Evolutionary conservation across 2,113 vertebrate species (phyloP).

Genomic region (Leptobrachium ailaonicum): DNA sequence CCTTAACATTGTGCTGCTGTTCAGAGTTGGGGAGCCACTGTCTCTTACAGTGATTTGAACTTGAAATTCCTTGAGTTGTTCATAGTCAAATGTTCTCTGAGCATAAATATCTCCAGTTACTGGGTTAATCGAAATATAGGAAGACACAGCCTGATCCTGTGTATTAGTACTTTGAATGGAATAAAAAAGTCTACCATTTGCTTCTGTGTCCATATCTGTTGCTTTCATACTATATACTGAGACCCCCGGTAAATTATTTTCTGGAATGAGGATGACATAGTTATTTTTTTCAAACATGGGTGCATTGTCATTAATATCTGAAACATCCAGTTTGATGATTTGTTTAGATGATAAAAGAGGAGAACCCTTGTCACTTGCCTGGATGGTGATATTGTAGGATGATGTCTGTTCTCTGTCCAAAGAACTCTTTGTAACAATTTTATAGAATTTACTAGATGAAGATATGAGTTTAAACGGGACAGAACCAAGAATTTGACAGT

Average conservation of each 20-base stretch:
- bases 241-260: constrained; percentile 65
- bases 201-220: constrained; percentile 32
- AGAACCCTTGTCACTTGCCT: constrained; percentile 52
- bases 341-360: constrained; percentile 67
- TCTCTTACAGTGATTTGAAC: constrained; percentile 61
- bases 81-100: constrained; percentile 69
- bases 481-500: constrained; percentile 41
- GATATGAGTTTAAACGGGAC: constrained; percentile 54
- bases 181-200: constrained; percentile 67
- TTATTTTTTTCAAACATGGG: constrained; percentile 51
- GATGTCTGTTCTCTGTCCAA: constrained; percentile 52
- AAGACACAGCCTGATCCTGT: constrained; percentile 51
- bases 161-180: constrained; percentile 52
- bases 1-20: constrained; percentile 57
- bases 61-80: constrained; percentile 52
- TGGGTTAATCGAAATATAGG: constrained; percentile 66
- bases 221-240: constrained; percentile 36
- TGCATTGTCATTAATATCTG: constrained; percentile 64
- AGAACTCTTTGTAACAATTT: constrained; percentile 31
- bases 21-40: constrained; percentile 61
- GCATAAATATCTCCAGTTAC: constrained; percentile 65
- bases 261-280: constrained; percentile 62
- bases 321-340: constrained; percentile 62
- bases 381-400: constrained; percentile 52
- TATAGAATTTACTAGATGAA: constrained; percentile 52